Base-by-base conservation (phyloP, 2,888 invertebrate species). In the Eupithecia subfuscata region DNA sequence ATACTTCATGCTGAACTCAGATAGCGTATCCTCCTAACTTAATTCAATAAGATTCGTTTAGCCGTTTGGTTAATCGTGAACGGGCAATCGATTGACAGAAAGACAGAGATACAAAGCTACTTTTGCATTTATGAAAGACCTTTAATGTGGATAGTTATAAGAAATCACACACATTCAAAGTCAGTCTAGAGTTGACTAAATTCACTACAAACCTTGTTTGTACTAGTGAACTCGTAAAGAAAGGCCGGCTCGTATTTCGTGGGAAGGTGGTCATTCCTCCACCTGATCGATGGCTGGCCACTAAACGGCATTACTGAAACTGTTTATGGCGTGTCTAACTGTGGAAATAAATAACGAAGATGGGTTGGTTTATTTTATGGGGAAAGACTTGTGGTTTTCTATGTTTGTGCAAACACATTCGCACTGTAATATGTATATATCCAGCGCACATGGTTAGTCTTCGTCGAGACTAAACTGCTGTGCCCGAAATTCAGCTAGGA, bases 221-320 rank as follows among this genome's bases (percentile, higher is more conserved):
- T 60, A 60, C 60, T 34, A 70, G 45, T 69, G 40, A 72, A 68
- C 69, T 84, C 88, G 89, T 92, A 91, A 91, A 92, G 88, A 88
- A 75, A 78, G 83, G 81, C 85, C 85, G 81, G 84, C 81, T 86
- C 90, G 90, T 93, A 93, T 91, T 89, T 93, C 85, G 91, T 83
- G 81, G 86, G 88, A 90, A 88, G 91, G 92, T 88, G 84, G 87
- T 84, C 92, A 90, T 93, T 84, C 86, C 79, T 93, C 91, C 89
- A 83, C 78, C 87, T 93, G 92, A 93, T 92, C 87, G 88, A 93
- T 92, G 91, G 84, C 78, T 70, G 79, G 83, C 78, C 82, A 84
- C 84, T 85, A 82, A 83, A 80, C 70, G 75, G 84, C 84, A 87
- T 86, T 85, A 83, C 80, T 81, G 82, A 82, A 81, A 80, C 80